These are phyloP conservation scores for Leptinotarsa defecta DNA, from an alignment of 1,140 invertebrate genomes.

Conservation along the genomic window DNA sequence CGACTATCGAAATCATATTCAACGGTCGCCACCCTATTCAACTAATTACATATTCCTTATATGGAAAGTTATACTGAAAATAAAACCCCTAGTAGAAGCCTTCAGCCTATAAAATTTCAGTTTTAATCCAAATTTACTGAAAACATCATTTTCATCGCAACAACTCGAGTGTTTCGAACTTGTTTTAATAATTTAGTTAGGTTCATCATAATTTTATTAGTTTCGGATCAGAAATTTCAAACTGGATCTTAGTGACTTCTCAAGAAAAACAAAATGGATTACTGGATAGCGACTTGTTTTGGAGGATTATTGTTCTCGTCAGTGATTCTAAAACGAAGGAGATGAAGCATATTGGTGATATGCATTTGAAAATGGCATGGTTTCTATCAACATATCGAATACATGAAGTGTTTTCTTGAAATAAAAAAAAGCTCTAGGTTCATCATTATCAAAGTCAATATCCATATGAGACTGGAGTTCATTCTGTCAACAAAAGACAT, in stretches of 20 bases:
- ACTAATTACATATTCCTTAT: no score
- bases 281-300: background rate
- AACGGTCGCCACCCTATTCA: no score
- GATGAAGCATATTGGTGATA: background rate
- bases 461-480: no score
- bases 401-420: no score
- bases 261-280: background rate
- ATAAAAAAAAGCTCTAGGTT: no score
- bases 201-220: conserved; percentile 6
- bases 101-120: background rate
- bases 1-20: no score
- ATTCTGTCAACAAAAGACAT: no score
- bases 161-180: background rate
- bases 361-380: no score
- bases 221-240: background rate
- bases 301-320: background rate
- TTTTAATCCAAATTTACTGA: background rate
- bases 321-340: background rate
- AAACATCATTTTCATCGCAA: background rate
- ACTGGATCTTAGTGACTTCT: background rate
- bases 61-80: no score
- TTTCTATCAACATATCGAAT: no score
- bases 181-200: conserved; percentile 6
- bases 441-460: no score
- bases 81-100: no score